Percentiles rank a stretch among this genome's conserved stretches.
Conservation (phyloP, 2,113 vertebrate genomes). For the Hypanus sabinus region DNA sequence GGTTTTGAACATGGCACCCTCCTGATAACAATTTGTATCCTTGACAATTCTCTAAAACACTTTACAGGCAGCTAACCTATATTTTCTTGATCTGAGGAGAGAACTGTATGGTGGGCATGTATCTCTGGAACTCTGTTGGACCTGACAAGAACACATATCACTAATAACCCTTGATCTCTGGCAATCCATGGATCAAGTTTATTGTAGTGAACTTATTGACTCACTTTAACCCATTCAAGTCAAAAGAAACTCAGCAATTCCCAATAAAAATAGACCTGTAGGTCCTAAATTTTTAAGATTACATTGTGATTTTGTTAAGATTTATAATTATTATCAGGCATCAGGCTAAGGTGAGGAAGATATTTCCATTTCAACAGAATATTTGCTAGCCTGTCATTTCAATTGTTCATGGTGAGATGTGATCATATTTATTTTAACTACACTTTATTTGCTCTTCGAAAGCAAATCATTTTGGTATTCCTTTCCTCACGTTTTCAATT, state of each 20-base stretch:
- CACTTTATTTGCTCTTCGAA: neutral
- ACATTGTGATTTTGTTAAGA: neutral
- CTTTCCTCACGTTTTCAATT: neutral
- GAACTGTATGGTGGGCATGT: neutral
- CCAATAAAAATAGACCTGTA: neutral
- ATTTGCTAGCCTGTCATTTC: neutral
- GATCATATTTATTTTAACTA: neutral
- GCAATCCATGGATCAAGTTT: neutral
- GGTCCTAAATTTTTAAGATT: neutral
- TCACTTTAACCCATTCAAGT: conserved; percentile 14
- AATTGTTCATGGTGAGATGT: neutral
- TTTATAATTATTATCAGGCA: neutral
- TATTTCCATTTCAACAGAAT: neutral
- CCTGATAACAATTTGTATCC: conserved; percentile 31
- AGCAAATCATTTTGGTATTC: neutral
- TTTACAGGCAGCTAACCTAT: conserved; percentile 10
- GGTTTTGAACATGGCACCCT: conserved; percentile 15
- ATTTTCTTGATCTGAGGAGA: neutral
- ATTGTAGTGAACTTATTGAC: neutral
- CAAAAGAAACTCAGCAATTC: neutral
- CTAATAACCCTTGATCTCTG: neutral
- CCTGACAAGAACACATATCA: conserved; percentile 31
- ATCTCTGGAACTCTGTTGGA: conserved; percentile 20
- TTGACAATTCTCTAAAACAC: conserved; percentile 16
- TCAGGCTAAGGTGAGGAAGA: neutral